These are phyloP conservation scores for Spodoptera picta DNA, from an alignment of 2,888 invertebrate species.

Conservation along the genomic window DNA sequence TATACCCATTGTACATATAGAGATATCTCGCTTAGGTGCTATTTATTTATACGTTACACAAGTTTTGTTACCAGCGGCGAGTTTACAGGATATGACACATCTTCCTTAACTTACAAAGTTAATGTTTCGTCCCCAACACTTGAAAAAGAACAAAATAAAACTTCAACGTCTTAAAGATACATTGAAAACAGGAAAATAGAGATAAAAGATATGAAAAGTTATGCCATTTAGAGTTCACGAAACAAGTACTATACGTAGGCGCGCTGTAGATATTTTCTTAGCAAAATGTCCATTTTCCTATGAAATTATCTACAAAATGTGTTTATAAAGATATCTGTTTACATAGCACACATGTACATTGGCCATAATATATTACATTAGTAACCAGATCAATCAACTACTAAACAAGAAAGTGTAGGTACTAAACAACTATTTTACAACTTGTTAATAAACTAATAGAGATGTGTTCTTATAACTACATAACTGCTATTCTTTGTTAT, in stretches of 20 bases:
- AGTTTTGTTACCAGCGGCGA: neutral
- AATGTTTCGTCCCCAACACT: neutral
- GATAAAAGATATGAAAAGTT: too few species aligned
- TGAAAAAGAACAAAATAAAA: too few species aligned
- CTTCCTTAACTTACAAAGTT: neutral
- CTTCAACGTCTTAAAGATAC: too few species aligned
- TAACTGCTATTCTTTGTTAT: constrained; percentile 68
- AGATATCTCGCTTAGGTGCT: neutral
- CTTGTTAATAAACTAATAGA: constrained; percentile 48
- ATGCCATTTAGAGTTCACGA: neutral
- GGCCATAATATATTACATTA: constrained; percentile 27
- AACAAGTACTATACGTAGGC: constrained; percentile 1
- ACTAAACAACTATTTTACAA: constrained; percentile 14
- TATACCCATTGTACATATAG: neutral
- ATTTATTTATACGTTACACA: constrained; percentile 9
- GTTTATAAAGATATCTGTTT: neutral
- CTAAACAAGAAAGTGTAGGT: neutral
- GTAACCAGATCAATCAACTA: neutral
- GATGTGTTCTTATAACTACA: constrained; percentile 53
- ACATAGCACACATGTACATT: constrained; percentile 35
- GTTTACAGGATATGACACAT: constrained; percentile 3
- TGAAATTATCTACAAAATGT: constrained; percentile 1
- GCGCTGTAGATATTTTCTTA: too few species aligned
- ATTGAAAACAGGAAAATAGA: too few species aligned
- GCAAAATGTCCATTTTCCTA: neutral